Conservation (phyloP, 2,888 invertebrate species). For the Fabriciana adippe region DNA sequence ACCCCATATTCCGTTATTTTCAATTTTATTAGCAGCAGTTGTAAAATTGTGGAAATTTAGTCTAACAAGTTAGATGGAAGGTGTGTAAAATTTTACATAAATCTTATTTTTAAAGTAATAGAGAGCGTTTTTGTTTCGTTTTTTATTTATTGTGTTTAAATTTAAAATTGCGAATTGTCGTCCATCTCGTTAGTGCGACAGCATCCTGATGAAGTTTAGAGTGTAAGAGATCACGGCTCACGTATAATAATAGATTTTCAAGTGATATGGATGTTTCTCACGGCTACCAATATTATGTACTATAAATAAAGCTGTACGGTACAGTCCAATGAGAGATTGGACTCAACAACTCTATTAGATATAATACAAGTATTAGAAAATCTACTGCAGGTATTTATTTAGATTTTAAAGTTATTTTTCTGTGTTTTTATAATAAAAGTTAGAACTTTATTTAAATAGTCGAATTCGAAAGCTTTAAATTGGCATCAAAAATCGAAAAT, state of each 20-base stretch:
- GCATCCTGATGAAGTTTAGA: conserved; percentile 49
- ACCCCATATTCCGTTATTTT: conserved; percentile 22
- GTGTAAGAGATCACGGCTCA: conserved; percentile 40
- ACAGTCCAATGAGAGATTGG: background rate
- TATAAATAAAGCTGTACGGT: conserved; percentile 19
- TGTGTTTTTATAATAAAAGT: no score
- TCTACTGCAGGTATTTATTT: no score
- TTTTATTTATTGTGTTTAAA: background rate
- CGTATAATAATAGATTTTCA: conserved; percentile 47
- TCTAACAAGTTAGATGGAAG: conserved; percentile 17
- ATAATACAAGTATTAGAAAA: background rate
- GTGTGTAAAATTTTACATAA: background rate
- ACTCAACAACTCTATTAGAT: background rate
- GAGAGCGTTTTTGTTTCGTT: conserved; percentile 26
- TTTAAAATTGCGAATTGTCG: conserved; percentile 35
- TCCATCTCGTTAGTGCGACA: conserved; percentile 60
- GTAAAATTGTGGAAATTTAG: conserved; percentile 30
- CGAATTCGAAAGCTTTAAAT: no score
- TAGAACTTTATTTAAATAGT: no score
- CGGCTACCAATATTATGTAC: conserved; percentile 28
- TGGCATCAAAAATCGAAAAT: no score
- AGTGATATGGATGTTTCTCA: conserved; percentile 56
- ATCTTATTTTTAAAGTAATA: conserved; percentile 21
- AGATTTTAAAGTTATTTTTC: no score
- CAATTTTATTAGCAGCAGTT: background rate